Evolutionary conservation across 2,113 vertebrate genomes (phyloP), one percentile per base, ranked within the genome.

Genomic region (Ia io): DNA sequence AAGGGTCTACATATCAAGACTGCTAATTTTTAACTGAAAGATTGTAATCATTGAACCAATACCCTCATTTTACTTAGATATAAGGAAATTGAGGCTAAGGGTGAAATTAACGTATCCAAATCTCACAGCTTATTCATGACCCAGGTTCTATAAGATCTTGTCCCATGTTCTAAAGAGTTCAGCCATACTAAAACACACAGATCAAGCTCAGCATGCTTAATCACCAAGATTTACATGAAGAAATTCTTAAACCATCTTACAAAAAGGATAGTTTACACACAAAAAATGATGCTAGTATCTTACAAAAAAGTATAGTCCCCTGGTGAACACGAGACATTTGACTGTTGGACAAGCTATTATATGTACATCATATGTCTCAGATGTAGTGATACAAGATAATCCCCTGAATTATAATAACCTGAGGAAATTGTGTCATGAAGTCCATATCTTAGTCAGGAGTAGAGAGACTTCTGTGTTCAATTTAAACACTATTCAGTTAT

Each of bases 11-110:
- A 69, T 69, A 76, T 70, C 4, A 90, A 95, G 80, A 87, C 18
- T 90, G 18, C 83, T 63, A 90, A 76, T 78, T 80, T 84, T 88
- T 77, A 80, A n/a, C 59, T 88, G 49, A 42, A 94, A 83, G 11
- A 70, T n/a, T 94, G 47, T 65, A 89, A 32, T 53, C 76, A 71
- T 69, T 87, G 8, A 92, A 61, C 16, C 28, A 53, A 77, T 69
- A 35, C 1, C 20, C 23, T 93, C 8, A 35, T 93, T 95, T 92
- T 77, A 56, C 44, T 84, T 87, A 69, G 35, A 79, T 30, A 80
- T 47, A 16, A 71, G 8, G 30, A 85, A 85, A 85, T 35, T 30
- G 44, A 91, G 30, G 18, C n/a, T 70, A 56, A 73, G 25, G 42
- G 42, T n/a, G 16, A 56, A 82, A 89, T 67, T 9, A 76, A 49